Base-by-base conservation (phyloP, 2,797 vertebrate genomes). In the Podarcis siculus region DNA sequence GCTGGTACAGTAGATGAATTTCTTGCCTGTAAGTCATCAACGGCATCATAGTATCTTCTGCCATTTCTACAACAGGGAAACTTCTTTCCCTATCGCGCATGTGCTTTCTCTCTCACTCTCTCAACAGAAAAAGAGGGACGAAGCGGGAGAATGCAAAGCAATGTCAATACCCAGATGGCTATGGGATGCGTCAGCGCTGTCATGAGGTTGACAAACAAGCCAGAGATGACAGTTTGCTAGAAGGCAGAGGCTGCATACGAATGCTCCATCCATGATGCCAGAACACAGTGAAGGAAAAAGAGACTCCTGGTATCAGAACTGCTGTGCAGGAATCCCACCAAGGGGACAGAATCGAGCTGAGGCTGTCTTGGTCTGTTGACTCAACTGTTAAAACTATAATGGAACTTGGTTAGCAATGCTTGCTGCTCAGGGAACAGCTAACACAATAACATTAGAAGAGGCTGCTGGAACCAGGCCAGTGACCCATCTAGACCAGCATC, bases 21-120 rank as follows among this genome's bases (percentile, higher is more conserved):
- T 93, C 90, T 86, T 92, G 90, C 90, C 92, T 85, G 76, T 81
- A 87, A 92, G 83, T 88, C 92, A 94, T 91, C 91, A 87, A 88
- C 15, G 19, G 75, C 89, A 87, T 82, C 77, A 75, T 15, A n/a
- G 21, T 77, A 88, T 90, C 82, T 83, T 92, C 49, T 92, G 91
- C 75, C 77, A 83, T 91, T 86, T 89, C 90, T 82, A 82, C 79
- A 58, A 37, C 82, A 85, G 88, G 88, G 77, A 82, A 91, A 92
- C 89, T 69, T 85, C 90, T 85, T 92, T 19, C 21, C 71, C 49
- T 55, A 15, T 55, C 3, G 1, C 1, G 2, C 49, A 55, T 15
- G 49, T 55, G 49, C 49, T 55, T 55, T 55, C 3, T 55, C 5
- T 23, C 19, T n/a, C 30, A 0, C 10, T 55, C 21, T 27, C 69